A percentile compares a stretch with the other conserved stretches of the same genome.
phyloP scores from a whole-genome alignment of 2,113 vertebrate species.

The Otolemur garnettii region DNA sequence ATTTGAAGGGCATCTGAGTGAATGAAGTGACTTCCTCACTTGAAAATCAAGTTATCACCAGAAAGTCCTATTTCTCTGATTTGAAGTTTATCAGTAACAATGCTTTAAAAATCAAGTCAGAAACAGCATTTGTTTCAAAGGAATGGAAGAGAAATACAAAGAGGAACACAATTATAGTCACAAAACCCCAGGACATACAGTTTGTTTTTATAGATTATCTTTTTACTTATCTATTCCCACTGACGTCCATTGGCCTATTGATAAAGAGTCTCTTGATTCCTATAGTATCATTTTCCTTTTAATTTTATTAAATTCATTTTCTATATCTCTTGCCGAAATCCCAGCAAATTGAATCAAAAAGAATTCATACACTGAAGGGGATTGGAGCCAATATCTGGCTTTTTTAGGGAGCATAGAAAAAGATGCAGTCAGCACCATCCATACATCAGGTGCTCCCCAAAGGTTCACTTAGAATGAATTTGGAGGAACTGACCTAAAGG shows the following conservation, averaged over 20 bases:
- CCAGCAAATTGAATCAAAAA: conserved; percentile 83
- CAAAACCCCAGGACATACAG: conserved; percentile 58
- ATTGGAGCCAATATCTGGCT: conserved; percentile 74
- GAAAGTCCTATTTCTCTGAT: conserved; percentile 76
- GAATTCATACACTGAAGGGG: conserved; percentile 68
- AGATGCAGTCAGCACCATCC: conserved; percentile 78
- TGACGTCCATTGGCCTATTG: conserved; percentile 49
- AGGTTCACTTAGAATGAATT: conserved; percentile 80
- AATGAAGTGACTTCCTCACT: conserved; percentile 78
- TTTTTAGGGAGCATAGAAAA: conserved; percentile 81
- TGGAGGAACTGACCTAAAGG: conserved; percentile 23
- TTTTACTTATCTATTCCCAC: background rate
- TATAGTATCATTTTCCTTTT: conserved; percentile 7
- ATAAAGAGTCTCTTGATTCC: conserved; percentile 49
- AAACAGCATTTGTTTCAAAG: background rate
- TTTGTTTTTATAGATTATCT: conserved; percentile 68
- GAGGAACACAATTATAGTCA: conserved; percentile 44
- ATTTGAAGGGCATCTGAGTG: conserved; percentile 67
- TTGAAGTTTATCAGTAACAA: conserved; percentile 65
- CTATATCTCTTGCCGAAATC: conserved; percentile 71
- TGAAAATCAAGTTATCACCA: conserved; percentile 67
- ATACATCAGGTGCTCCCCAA: conserved; percentile 76
- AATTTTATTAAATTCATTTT: conserved; percentile 77
- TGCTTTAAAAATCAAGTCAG: conserved; percentile 54
- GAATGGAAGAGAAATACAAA: conserved; percentile 27